Evolutionary conservation across 2,888 invertebrate species (phyloP), one percentile per base, ranked within the genome.

Genomic region (Allophyes oxyacanthae): DNA sequence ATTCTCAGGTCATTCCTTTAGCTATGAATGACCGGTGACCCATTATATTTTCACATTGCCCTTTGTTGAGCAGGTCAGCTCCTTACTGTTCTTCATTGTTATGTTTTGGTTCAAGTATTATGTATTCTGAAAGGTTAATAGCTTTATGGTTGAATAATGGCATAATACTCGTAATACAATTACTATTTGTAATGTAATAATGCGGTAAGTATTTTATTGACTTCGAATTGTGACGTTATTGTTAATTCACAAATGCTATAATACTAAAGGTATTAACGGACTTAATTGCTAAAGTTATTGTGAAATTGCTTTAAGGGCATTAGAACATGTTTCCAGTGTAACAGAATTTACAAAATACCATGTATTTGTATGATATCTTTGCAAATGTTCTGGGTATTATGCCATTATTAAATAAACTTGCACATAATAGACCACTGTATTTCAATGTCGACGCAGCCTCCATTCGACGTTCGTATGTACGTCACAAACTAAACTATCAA

Each of bases 351-450:
- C 59, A 62, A 62, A 82, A 78, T 68, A 52, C 52, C 43, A 53
- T 50, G 63, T 70, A 77, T 66, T 83, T 80, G 57, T 77, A 70
- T 41, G 79, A 69, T 41, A 64, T 74, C 80, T 67, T 76, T 65
- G 64, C 70, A 80, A 77, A 75, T 75, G 25, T 55, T 41, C 55
- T 75, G 30, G 25, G 6, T 68, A 83, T 85, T 82, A 84, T 81
- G 77, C 71, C 78, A 81, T 81, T 84, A 82, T 79, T 76, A 75
- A 72, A 37, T 74, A 80, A 80, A 82, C 75, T 50, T 72, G 55
- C 67, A 50, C 62, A 76, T 78, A 78, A 75, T 75, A 75, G 44
- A n/a, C 45, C 49, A 40, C 63, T 49, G 45, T 56, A 60, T 64
- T 72, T 79, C 62, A 73, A 81, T 73, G 53, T 44, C 20, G 4